A percentile compares a stretch with the other conserved stretches of the same genome.
Evolutionary conservation across 2,113 vertebrate genomes (phyloP).

Genomic region (Paradoxurus hermaphroditus): DNA sequence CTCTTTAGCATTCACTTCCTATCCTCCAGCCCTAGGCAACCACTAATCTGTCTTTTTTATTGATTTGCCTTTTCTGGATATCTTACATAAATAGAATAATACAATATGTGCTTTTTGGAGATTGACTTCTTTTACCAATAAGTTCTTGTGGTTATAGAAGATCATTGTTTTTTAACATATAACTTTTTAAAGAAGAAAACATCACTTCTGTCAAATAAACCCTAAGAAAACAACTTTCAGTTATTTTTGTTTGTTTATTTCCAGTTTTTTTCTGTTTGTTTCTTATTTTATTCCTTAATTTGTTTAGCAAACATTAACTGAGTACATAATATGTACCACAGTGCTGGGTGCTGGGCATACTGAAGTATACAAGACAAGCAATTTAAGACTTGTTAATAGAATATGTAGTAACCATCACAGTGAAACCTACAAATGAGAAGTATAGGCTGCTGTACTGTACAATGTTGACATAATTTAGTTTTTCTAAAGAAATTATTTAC

Average conservation of each 20-base stretch:
- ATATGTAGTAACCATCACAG: background rate
- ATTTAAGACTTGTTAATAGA: background rate
- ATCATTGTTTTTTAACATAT: background rate
- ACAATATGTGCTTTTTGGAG: background rate
- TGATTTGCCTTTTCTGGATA: background rate
- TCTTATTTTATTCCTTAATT: background rate
- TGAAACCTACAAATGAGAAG: background rate
- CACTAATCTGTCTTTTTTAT: background rate
- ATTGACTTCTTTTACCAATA: background rate
- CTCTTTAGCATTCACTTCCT: background rate
- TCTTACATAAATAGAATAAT: background rate
- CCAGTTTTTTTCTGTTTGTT: background rate
- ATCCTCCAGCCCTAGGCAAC: background rate
- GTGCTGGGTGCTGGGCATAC: background rate
- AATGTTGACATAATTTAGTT: background rate
- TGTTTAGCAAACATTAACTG: background rate
- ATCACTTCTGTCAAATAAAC: background rate
- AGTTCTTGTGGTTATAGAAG: background rate
- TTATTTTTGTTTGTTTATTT: background rate
- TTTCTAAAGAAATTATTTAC: background rate
- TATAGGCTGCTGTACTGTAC: background rate
- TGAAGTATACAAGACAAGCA: background rate
- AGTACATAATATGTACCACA: background rate
- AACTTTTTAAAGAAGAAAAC: slow-evolving; percentile 10
- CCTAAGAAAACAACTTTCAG: background rate